Conservation (phyloP, 2,113 vertebrate species). For the Agapornis roseicollis region DNA sequence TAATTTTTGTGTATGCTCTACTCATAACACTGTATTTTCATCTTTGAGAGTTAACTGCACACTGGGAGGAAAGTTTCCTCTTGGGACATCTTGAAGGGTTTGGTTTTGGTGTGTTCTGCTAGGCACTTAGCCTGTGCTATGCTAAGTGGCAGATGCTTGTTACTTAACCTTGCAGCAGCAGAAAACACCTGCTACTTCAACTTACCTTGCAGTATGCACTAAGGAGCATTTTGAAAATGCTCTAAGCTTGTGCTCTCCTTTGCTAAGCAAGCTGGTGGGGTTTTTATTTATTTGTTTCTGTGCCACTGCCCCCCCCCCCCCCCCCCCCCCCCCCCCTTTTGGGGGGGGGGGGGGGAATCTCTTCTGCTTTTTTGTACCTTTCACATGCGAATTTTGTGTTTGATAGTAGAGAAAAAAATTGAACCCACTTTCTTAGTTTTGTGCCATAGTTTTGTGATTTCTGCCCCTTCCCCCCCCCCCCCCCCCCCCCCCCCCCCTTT, state of each 20-base stretch:
- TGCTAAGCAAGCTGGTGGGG: background rate
- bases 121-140: background rate
- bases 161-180: background rate
- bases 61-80: background rate
- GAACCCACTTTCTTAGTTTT: background rate
- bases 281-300: background rate
- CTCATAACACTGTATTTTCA: background rate
- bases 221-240: background rate
- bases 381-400: background rate
- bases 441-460: background rate
- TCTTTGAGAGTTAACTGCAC: background rate
- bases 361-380: background rate
- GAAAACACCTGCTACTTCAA: background rate
- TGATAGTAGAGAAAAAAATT: background rate
- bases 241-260: background rate
- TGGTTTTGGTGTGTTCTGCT: background rate
- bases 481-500: fast-evolving
- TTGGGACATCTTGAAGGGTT: background rate
- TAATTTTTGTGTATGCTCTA: background rate
- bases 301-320: too few species aligned
- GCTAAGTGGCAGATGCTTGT: background rate
- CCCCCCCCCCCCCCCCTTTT: fast-evolving
- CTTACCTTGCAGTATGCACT: background rate
- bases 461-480: too few species aligned
- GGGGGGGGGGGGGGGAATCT: background rate